Evolutionary conservation across 2,888 invertebrate species (phyloP).

Genomic region (Mythimna impura): DNA sequence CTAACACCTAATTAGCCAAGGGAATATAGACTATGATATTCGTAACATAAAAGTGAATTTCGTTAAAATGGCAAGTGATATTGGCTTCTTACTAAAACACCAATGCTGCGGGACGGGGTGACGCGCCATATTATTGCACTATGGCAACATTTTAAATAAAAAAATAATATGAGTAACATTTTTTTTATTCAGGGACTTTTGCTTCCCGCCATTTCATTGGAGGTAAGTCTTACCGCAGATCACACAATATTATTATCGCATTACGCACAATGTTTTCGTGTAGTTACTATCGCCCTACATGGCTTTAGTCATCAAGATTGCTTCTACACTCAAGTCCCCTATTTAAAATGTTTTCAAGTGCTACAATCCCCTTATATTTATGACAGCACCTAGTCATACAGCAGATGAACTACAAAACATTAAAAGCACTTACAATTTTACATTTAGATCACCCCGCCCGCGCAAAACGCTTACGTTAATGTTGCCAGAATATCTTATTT

Average conservation of each 20-base stretch:
- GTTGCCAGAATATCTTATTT: constrained; percentile 48
- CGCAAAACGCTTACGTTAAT: constrained; percentile 35
- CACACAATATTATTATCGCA: neutral
- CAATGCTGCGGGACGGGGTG: constrained; percentile 49
- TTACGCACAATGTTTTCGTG: neutral
- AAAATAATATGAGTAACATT: constrained; percentile 29
- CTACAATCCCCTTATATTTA: constrained; percentile 25
- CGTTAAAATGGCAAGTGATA: constrained; percentile 70
- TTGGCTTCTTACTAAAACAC: constrained; percentile 63
- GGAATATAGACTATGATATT: constrained; percentile 64
- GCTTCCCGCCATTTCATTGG: constrained; percentile 3
- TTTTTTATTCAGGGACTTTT: constrained; percentile 32
- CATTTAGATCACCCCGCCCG: constrained; percentile 47
- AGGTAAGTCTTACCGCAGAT: constrained; percentile 4
- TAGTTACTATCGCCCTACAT: constrained; percentile 16
- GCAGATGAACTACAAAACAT: constrained; percentile 52
- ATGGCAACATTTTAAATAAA: constrained; percentile 44
- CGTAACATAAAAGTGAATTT: constrained; percentile 59
- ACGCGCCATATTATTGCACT: constrained; percentile 25
- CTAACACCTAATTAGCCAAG: constrained; percentile 64
- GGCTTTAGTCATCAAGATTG: neutral
- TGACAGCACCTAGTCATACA: constrained; percentile 52
- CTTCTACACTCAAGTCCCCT: constrained; percentile 11
- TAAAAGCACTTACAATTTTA: constrained; percentile 53
- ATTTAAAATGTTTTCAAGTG: constrained; percentile 1